Base-by-base conservation (phyloP, 2,113 vertebrate genomes). In the Cygnus buccinator region DNA sequence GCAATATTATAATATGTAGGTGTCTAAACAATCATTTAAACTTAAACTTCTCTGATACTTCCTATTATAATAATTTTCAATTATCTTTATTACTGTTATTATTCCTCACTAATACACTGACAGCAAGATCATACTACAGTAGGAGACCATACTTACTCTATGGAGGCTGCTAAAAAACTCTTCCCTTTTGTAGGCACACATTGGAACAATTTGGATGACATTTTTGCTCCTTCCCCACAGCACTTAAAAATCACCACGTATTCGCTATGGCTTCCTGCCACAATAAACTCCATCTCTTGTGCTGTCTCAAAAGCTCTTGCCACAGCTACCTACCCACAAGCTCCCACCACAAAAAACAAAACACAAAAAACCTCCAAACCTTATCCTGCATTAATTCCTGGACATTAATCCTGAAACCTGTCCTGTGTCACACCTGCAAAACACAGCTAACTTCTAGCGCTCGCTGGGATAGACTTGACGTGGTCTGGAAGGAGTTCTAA, bases 371-470 rank as follows among this genome's bases (percentile, higher is more conserved):
- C 10, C 65, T 67, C 31, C 37, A 65, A 14, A 78, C n/a, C 44
- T 43, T 37, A 14, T 52, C 23, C 18, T 46, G 25, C 57, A 63
- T 19, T 26, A 61, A 77, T 18, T 84, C 43, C 70, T 26, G 20
- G 46, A 55, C 10, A 9, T 16, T 8, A n/a, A 84, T 19, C 20
- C 46, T 44, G 73, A 67, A 70, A 25, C 13, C 22, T 33, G 16
- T 25, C 15, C 39, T 63, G 20, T 39, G 48, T 2, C 2, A 19
- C 41, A 76, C n/a, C 50, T 50, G 29, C 5, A 10, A 62, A 50
- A 58, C 46, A 62, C 22, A 75, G 31, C 13, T n/a, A 70, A 37
- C 35, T 19, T 0, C 0, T 0, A 10, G 39, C 1, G 0, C 10
- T 46, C 2, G 1, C 48, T 57, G 20, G 13, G 18, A 41, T 2